Evolutionary conservation across 2,888 invertebrate genomes (phyloP).

Genomic region (Andricus quercusramuli): DNA sequence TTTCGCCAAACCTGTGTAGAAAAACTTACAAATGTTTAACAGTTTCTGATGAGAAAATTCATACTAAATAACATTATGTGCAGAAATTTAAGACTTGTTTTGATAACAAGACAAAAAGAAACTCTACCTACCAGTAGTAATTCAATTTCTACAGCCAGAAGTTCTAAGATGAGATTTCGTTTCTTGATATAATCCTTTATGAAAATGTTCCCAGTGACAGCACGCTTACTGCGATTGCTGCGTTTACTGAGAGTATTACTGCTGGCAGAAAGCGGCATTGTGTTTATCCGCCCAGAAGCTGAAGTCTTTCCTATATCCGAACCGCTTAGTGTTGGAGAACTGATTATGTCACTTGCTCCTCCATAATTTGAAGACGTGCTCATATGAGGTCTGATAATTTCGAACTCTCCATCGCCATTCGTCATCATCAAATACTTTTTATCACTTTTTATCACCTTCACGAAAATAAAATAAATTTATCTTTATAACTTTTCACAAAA

Average conservation of each 20-base stretch:
- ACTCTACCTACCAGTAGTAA: slow-evolving; percentile 84
- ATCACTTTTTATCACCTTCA: slow-evolving; percentile 90
- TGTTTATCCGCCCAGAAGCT: slow-evolving; percentile 94
- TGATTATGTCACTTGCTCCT: slow-evolving; percentile 60
- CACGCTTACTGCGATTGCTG: slow-evolving; percentile 87
- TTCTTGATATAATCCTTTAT: slow-evolving; percentile 97
- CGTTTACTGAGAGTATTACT: slow-evolving; percentile 86
- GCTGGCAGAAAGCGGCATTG: slow-evolving; percentile 88
- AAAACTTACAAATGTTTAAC: slow-evolving; percentile 52
- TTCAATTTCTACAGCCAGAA: slow-evolving; percentile 97
- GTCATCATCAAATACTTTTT: slow-evolving; percentile 93
- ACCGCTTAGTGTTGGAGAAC: slow-evolving; percentile 60
- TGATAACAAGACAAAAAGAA: not conserved
- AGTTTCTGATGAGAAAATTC: no score
- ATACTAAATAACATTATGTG: not conserved
- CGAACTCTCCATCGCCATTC: slow-evolving; percentile 86
- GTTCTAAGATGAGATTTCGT: slow-evolving; percentile 94
- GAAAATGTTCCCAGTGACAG: slow-evolving; percentile 87
- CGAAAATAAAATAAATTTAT: not conserved
- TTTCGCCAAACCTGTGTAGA: slow-evolving; percentile 90
- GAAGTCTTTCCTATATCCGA: slow-evolving; percentile 74
- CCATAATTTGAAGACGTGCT: slow-evolving; percentile 62
- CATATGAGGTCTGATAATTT: slow-evolving; percentile 73
- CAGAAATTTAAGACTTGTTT: not conserved
- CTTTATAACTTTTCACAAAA: no score